These are phyloP conservation scores for Harpalus rufipes DNA, from an alignment of 2,888 invertebrate genomes.

Conservation along the genomic window DNA sequence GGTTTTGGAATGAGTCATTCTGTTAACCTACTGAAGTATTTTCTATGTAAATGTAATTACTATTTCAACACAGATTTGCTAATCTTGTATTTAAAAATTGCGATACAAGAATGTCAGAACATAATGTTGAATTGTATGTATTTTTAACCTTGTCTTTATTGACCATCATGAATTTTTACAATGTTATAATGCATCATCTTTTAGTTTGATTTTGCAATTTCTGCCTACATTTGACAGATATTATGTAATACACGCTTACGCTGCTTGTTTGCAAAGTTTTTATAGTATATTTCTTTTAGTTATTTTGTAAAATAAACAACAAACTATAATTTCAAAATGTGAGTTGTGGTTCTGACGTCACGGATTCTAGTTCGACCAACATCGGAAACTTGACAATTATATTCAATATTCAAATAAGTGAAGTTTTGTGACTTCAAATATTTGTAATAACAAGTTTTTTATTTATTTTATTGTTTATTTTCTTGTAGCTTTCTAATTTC, in stretches of 20 bases:
- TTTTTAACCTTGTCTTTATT: slow-evolving; percentile 41
- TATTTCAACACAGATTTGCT: slow-evolving; percentile 38
- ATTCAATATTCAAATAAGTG: too few species aligned
- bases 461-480: too few species aligned
- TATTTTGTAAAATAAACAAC: too few species aligned
- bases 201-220: slow-evolving; percentile 11
- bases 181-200: slow-evolving; percentile 25
- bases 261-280: not conserved
- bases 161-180: slow-evolving; percentile 17
- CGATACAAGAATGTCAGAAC: slow-evolving; percentile 35
- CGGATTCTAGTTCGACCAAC: too few species aligned
- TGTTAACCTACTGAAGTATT: slow-evolving; percentile 43
- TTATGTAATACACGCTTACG: not conserved
- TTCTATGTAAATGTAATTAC: slow-evolving; percentile 48
- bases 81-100: slow-evolving; percentile 34
- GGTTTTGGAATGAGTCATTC: slow-evolving; percentile 32
- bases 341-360: too few species aligned
- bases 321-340: too few species aligned
- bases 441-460: too few species aligned
- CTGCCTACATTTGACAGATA: slow-evolving; percentile 12
- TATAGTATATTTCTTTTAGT: too few species aligned
- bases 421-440: too few species aligned
- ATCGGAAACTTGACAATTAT: too few species aligned
- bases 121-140: slow-evolving; percentile 40
- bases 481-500: too few species aligned